Conservation (phyloP, 2,113 vertebrate genomes). For the Notechis scutatus region DNA sequence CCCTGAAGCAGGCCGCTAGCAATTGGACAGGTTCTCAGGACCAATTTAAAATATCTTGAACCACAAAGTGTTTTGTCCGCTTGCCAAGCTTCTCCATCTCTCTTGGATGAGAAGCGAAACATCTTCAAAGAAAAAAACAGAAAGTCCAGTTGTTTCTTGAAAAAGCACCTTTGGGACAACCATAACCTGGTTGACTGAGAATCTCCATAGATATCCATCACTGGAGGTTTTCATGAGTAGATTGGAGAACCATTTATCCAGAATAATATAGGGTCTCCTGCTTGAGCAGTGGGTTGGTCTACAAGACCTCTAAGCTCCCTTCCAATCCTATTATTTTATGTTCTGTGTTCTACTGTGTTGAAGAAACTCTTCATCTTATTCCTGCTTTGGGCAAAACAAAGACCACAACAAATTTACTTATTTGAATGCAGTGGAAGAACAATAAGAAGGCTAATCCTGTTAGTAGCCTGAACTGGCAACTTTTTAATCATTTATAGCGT, state of each 20-base stretch:
- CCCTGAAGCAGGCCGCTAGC: neutral
- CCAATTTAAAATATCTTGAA: neutral
- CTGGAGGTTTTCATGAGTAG: too few relatives aligned
- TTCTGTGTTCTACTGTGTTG: constrained; percentile 9
- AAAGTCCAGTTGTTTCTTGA: too few relatives aligned
- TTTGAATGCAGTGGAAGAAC: neutral
- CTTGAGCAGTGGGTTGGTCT: too few relatives aligned
- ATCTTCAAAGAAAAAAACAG: too few relatives aligned
- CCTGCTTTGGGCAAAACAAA: constrained; percentile 29
- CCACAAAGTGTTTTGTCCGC: neutral
- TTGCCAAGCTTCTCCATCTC: too few relatives aligned
- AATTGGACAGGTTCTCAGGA: neutral
- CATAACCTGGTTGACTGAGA: too few relatives aligned
- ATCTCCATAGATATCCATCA: too few relatives aligned
- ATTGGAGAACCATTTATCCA: too few relatives aligned
- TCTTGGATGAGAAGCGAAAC: too few relatives aligned
- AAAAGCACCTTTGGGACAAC: too few relatives aligned
- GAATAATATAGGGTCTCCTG: too few relatives aligned
- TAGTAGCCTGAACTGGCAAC: neutral
- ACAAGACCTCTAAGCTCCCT: too few relatives aligned
- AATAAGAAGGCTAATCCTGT: neutral
- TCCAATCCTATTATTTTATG: neutral
- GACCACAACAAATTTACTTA: constrained; percentile 3
- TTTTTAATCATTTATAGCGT: neutral
- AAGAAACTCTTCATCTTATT: neutral